Base-by-base conservation (phyloP, 2,888 invertebrate species). In the Tupiocoris notatus region DNA sequence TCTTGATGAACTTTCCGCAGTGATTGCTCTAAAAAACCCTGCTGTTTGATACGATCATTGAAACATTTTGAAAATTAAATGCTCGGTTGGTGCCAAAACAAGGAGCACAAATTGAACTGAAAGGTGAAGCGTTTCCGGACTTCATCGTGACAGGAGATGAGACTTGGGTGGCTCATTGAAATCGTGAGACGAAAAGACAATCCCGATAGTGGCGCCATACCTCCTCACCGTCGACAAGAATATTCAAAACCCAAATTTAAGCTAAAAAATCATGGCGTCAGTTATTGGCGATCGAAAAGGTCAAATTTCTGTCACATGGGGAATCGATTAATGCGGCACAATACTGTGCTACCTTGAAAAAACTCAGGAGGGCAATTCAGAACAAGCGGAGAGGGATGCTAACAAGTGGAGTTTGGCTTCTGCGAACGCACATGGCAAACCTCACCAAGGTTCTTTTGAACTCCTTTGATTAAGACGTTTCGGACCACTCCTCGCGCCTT, bases 211-310 rank as follows among this genome's bases (percentile, higher is more conserved):
- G 61, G 61, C 61, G 61, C 2, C 61, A 61, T 16, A 7, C 12
- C 7, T 17, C 1, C 16, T 61, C 61, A 9, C 20, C 61, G 7
- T 61, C 61, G 2, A 22, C 61, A 12, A 58, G 18, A 58, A 58
- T 2, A 17, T 58, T 2, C 2, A 16, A 6, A 58, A 58, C 16
- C 58, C 58, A 16, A 58, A 58, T 58, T 58, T 58, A 3, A 18
- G 58, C 58, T n/a, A 77, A 67, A 81, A 81, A 79, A 75, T 80
- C 76, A 81, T 81, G 79, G 80, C 79, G 68, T 79, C 79, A 16
- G 80, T 80, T 65, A 80, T 81, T 78, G 81, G 79, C 79, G 79
- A 79, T 79, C 77, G 68, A 56, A 77, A 79, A 73, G 79, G 79
- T 79, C 59, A 67, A 78, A 23, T 79, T 75, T 78, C 70, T 75